Evolutionary conservation across 2,113 vertebrate genomes (phyloP).

Genomic region (Epinephelus cyanopodus): DNA sequence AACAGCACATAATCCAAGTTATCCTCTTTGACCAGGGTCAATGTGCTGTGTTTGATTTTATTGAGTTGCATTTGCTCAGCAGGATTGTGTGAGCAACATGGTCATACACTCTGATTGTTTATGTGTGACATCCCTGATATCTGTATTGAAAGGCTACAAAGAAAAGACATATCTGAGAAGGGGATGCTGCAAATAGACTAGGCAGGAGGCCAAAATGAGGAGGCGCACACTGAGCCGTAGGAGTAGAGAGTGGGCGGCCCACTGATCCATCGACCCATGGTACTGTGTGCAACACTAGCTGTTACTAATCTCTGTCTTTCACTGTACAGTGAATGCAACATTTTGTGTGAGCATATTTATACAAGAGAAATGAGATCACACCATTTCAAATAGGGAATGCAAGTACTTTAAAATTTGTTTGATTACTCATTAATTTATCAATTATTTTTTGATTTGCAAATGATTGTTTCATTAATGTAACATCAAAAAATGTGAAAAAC

Average conservation of each 20-base stretch:
- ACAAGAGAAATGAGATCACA: constrained; percentile 5
- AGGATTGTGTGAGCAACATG: constrained; percentile 62
- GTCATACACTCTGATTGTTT: constrained; percentile 55
- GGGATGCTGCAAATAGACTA: constrained; percentile 77
- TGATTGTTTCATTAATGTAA: background rate
- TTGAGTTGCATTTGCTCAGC: constrained; percentile 46
- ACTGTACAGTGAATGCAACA: constrained; percentile 10
- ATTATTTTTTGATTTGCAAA: background rate
- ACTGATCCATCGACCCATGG: constrained; percentile 74
- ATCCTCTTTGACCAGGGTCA: constrained; percentile 58
- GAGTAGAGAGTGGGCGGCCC: constrained; percentile 72
- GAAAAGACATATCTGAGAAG: constrained; percentile 74
- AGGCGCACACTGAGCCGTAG: constrained; percentile 68
- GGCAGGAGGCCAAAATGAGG: constrained; percentile 77
- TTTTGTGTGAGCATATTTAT: background rate
- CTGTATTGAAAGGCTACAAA: constrained; percentile 62
- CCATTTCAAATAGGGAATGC: background rate
- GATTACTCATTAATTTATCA: background rate
- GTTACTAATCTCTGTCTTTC: constrained; percentile 39
- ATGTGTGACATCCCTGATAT: constrained; percentile 68
- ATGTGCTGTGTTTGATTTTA: constrained; percentile 65
- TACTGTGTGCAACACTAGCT: constrained; percentile 68
- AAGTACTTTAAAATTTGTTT: background rate
- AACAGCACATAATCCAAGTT: constrained; percentile 51
- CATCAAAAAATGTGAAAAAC: background rate